Conservation (phyloP, 1,140 invertebrate species). For the Apis laboriosa region DNA sequence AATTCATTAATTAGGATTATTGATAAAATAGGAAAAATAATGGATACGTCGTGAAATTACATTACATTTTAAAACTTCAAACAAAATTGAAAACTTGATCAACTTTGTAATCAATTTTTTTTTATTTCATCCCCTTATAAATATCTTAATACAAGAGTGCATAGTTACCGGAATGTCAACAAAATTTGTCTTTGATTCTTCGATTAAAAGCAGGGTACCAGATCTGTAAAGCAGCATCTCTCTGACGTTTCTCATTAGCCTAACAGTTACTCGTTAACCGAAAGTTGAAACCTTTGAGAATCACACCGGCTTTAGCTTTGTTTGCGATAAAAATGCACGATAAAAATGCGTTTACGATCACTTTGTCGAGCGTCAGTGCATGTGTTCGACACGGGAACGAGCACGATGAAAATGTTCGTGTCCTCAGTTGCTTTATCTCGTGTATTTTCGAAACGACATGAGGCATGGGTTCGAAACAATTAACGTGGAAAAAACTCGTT, state of each 20-base stretch:
- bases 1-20: no score
- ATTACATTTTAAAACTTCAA: no score
- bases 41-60: no score
- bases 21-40: no score
- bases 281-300: conserved; percentile 1
- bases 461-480: neutral
- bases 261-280: conserved; percentile 8
- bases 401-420: neutral
- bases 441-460: neutral
- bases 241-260: conserved; percentile 42
- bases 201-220: conserved; percentile 7
- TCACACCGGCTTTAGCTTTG: conserved; percentile 1
- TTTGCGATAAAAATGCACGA: no score
- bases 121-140: no score
- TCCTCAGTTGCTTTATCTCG: neutral
- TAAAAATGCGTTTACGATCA: conserved; percentile 9
- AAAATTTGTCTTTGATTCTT: conserved; percentile 6
- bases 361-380: neutral
- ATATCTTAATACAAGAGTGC: no score
- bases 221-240: conserved; percentile 21
- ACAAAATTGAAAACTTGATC: no score
- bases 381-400: neutral
- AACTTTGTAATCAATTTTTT: no score
- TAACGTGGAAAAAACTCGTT: neutral
- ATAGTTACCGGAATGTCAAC: neutral